phyloP scores from a whole-genome alignment of 2,113 vertebrate species.

The Sinosuthora webbiana region DNA sequence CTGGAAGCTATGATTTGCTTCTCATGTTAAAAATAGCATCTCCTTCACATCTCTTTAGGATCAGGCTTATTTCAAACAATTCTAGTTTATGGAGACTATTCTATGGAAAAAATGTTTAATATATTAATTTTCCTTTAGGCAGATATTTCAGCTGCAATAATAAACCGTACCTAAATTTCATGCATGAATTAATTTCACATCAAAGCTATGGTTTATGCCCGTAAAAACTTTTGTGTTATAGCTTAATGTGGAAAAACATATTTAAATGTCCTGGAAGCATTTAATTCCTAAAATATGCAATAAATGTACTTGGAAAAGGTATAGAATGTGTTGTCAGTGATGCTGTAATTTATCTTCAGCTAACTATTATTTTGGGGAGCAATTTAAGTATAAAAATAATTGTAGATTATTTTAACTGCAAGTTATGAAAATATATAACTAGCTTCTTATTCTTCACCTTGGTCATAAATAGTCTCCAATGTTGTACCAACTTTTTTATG shows the following conservation, averaged over 20 bases:
- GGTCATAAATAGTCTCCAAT: background rate
- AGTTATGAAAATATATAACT: background rate
- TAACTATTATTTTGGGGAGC: background rate
- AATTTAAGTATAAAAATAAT: background rate
- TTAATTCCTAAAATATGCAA: conserved; percentile 20
- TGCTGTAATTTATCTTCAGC: background rate
- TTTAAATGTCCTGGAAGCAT: background rate
- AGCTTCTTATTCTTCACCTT: background rate
- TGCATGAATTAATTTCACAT: background rate
- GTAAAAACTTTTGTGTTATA: background rate
- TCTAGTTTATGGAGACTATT: conserved; percentile 10
- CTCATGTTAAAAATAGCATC: conserved; percentile 68
- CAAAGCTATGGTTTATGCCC: background rate
- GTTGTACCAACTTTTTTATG: background rate
- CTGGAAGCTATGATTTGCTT: conserved; percentile 65
- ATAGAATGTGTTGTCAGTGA: background rate
- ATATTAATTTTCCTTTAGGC: conserved; percentile 43
- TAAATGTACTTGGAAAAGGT: background rate
- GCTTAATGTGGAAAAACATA: background rate
- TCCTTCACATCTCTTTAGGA: conserved; percentile 36
- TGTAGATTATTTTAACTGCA: background rate
- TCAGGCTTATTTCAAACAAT: conserved; percentile 60
- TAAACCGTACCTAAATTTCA: conserved; percentile 15
- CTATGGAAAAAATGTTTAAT: conserved; percentile 30
- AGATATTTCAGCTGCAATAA: conserved; percentile 30